Percentiles rank a stretch among this genome's conserved stretches.
phyloP scores from a whole-genome alignment of 2,797 vertebrate genomes.

The Meriones psammophilus region DNA sequence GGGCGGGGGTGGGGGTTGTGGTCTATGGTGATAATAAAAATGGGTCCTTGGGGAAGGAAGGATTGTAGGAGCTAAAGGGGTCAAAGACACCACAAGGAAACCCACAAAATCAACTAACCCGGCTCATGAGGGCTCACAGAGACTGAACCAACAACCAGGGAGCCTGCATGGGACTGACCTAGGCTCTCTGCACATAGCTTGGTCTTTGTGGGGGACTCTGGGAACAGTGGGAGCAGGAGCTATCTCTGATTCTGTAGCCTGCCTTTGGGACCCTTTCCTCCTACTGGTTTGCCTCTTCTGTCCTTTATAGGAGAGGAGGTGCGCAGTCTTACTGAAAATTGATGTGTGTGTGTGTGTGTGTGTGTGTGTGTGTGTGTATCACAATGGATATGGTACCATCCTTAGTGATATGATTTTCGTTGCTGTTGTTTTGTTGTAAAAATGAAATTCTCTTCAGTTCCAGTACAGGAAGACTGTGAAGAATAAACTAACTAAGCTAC shows the following conservation, averaged over 20 bases:
- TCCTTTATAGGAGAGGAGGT: background rate
- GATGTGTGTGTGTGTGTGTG: background rate
- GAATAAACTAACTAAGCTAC: constrained; percentile 28
- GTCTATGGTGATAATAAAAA: constrained; percentile 27
- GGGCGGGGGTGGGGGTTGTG: background rate
- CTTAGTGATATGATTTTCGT: background rate
- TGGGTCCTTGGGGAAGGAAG: background rate
- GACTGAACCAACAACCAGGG: background rate
- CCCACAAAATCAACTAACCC: background rate
- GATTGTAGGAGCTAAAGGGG: background rate
- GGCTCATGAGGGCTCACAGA: background rate
- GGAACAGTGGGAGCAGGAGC: background rate
- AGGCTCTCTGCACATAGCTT: background rate
- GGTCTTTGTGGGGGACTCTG: background rate
- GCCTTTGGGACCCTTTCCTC: background rate
- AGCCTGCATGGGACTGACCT: background rate
- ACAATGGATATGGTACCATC: constrained; percentile 8
- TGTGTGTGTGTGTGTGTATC: background rate
- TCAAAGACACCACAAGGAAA: background rate
- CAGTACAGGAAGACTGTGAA: constrained; percentile 64
- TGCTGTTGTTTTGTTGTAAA: constrained; percentile 69
- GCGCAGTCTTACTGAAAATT: background rate
- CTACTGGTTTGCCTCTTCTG: background rate
- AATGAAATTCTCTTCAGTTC: constrained; percentile 79
- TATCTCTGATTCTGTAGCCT: background rate